phyloP scores from a whole-genome alignment of 1,140 invertebrate genomes.

The Drosophila gunungcola region DNA sequence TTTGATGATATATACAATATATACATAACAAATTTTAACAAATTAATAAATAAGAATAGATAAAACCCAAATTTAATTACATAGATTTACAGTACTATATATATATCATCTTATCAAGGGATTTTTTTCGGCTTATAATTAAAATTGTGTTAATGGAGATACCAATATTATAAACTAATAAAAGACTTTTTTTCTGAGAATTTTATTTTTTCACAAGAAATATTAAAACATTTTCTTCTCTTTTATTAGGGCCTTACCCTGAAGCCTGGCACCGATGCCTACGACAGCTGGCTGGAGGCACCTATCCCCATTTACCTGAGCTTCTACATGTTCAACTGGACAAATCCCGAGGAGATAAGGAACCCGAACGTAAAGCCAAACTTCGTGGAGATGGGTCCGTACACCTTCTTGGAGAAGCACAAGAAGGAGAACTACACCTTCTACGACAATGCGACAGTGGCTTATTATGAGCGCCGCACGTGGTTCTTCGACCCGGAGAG shows the following conservation, averaged over 20 bases:
- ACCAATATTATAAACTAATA: too few species aligned
- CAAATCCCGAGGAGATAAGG: constrained; percentile 88
- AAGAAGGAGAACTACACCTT: constrained; percentile 88
- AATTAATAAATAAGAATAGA: too few species aligned
- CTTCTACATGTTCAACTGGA: constrained; percentile 93
- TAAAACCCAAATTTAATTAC: too few species aligned
- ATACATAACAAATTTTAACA: too few species aligned
- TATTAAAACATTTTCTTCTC: neutral
- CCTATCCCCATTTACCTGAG: constrained; percentile 92
- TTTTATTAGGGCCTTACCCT: constrained; percentile 87
- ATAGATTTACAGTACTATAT: too few species aligned
- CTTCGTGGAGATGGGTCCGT: constrained; percentile 89
- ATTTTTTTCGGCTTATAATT: neutral
- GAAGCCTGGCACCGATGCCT: constrained; percentile 87
- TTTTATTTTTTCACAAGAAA: too few species aligned
- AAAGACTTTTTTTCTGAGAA: too few species aligned
- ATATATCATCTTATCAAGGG: too few species aligned
- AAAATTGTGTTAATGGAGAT: neutral
- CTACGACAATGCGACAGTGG: constrained; percentile 92
- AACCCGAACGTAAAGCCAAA: constrained; percentile 87
- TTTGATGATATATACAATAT: too few species aligned
- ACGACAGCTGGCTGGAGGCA: constrained; percentile 89
- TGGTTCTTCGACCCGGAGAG: constrained; percentile 90
- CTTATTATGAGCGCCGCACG: constrained; percentile 90
- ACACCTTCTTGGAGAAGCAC: constrained; percentile 87